Evolutionary conservation across 2,797 vertebrate species (phyloP).

Genomic region (Intellagama lesueurii): DNA sequence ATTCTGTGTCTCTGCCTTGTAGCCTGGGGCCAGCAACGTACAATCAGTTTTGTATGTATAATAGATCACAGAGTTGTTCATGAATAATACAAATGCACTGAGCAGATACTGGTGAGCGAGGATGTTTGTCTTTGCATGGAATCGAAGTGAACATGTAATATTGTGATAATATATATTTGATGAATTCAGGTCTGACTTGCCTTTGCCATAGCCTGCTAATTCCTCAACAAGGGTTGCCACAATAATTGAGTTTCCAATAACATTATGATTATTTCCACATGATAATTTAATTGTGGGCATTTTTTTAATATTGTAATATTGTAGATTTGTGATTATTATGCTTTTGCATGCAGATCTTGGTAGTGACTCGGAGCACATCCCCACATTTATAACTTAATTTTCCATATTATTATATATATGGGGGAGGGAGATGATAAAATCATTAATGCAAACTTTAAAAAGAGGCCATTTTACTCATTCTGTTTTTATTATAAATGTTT

Average conservation of each 20-base stretch:
- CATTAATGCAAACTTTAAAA: slow-evolving; percentile 84
- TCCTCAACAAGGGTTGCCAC: slow-evolving; percentile 97
- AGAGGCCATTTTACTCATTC: slow-evolving; percentile 78
- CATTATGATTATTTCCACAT: slow-evolving; percentile 99
- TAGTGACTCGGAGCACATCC: slow-evolving; percentile 94
- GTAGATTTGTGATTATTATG: slow-evolving; percentile 98
- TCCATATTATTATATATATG: slow-evolving; percentile 96
- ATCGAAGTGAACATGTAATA: slow-evolving; percentile 99
- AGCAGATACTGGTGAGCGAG: slow-evolving; percentile 92
- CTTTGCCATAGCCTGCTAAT: slow-evolving; percentile 99
- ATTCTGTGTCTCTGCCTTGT: slow-evolving; percentile 95
- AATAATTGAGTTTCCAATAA: slow-evolving; percentile 99
- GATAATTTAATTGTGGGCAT: slow-evolving; percentile 99
- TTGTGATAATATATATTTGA: slow-evolving; percentile 99
- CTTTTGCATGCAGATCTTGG: slow-evolving; percentile 97
- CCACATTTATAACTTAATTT: slow-evolving; percentile 99
- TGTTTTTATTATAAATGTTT: slow-evolving; percentile 81
- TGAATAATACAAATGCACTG: slow-evolving; percentile 99
- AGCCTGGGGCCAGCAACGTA: slow-evolving; percentile 91
- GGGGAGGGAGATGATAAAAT: slow-evolving; percentile 70
- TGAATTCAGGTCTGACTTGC: slow-evolving; percentile 99
- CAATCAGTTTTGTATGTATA: slow-evolving; percentile 99
- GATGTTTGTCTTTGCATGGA: slow-evolving; percentile 99
- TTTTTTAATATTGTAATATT: slow-evolving; percentile 99
- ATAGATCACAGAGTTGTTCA: slow-evolving; percentile 99